Evolutionary conservation across 2,888 invertebrate genomes (phyloP), one percentile per base, ranked within the genome.

Genomic region (Drosophila villosipedis): DNA sequence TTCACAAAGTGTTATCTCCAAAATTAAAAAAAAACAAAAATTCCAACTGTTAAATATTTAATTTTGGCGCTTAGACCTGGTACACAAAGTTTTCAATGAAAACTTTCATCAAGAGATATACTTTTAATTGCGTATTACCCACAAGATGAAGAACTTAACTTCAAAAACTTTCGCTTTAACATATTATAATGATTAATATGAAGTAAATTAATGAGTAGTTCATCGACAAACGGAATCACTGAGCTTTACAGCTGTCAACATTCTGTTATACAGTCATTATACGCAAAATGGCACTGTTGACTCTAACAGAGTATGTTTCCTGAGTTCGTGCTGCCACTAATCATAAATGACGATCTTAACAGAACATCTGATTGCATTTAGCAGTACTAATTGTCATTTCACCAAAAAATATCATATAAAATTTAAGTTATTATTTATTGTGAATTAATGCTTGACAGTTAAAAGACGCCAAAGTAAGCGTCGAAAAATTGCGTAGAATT

Each of bases 201-300:
- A 10, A 0, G 4, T 35, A 7, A 10, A 14, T 33, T 16, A n/a
- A 39, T 19, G 1, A 55, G 1, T n/a, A 33, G 22, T 33, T 58
- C 14, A 19, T 25, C 7, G 10, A 28, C 39, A 19, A 30, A 35
- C 22, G 31, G 53, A 69, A 28, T 47, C 14, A 19, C 2, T 28
- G n/a, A 53, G 28, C 2, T 1, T 7, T 4, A 31, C 30, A 0
- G 35, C 16, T 35, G 53, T 1, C 4, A 30, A 6, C 12, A 4
- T 14, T 33, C 16, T 72, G 65, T 50, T 71, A 49, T 35, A 4
- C 37, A 9, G 9, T 25, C 0, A 4, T 25, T 2, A 25, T 2
- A 54, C 73, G 64, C 57, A 47, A 58, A 63, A 47, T 12, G 52
- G 33, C 30, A 63, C 10, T 3, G 54, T 28, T 57, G 2, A 4